Evolutionary conservation across 2,113 vertebrate genomes (phyloP), one percentile per base, ranked within the genome.

Genomic region (Climacteris rufus): DNA sequence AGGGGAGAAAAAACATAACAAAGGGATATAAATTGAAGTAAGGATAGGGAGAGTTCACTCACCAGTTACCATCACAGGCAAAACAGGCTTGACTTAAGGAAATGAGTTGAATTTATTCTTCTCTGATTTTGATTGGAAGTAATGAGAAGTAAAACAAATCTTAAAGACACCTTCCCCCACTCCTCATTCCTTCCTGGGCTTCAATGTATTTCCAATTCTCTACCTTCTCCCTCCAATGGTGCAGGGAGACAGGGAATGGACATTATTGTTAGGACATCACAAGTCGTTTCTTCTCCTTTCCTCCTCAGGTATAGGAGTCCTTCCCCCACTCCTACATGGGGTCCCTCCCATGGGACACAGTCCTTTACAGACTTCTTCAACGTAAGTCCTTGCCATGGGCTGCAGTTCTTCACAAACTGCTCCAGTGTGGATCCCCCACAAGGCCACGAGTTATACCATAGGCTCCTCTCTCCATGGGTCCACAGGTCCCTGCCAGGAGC

Each of bases 341-440:
- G 7, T 71, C 7, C 3, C 25, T 79, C 25, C 28, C 9, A 22
- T 14, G 35, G 21, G 31, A 56, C 16, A 49, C 7, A 33, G 22
- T 27, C 31, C 21, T 42, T 17, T 35, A 37, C 22, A 65, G 27
- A 42, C 10, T 35, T 37, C 35, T 49, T 14, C 17, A 25, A 7
- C 0, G 0, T 22, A 13, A 56, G 31, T 23, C 42, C 42, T 64
- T 64, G 50, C 35, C 25, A 10, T 30, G 50, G 20, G 15, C 22
- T 37, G 6, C 42, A 50, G 18, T 5, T 72, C 50, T 23, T 37
- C 50, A 37, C 22, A 57, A 42, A 45, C 18, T 39, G 11, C 52
- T 66, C 24, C 25, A 2, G 1, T 6, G 6, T 57, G 52, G 6
- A 31, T 24, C 8, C 42, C 35, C 54, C 35, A n/a, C 35, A n/a